Evolutionary conservation across 2,797 vertebrate species (phyloP), one percentile per base, ranked within the genome.

Genomic region (Sebastolobus altivelis): DNA sequence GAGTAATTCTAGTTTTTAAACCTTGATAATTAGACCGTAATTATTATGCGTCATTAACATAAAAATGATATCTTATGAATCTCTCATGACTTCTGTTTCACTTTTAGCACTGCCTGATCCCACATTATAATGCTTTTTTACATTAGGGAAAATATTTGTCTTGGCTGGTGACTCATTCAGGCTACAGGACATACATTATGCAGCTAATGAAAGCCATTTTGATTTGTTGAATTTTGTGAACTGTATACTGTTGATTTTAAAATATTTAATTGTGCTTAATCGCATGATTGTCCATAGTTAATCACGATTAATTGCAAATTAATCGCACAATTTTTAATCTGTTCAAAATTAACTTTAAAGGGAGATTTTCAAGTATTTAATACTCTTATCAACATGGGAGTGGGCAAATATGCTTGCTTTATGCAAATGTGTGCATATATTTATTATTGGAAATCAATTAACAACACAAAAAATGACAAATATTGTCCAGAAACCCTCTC

Each of bases 141-240:
- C 20, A 71, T 72, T 25, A 4, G 37, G 70, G 33, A 40, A 77
- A 75, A 78, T 72, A 60, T 77, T 80, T 72, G 22, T 76, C 56
- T 77, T 71, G 68, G 58, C 56, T 25, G 13, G 56, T 60, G 66
- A 85, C 77, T 85, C 22, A 43, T 66, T 63, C 22, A 37, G 33
- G 31, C n/a, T 46, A 25, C 52, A 82, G 72, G 18, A 55, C 6
- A 7, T 38, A 74, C 31, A 4, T 65, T 18, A 43, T 46, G 25
- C n/a, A 55, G 56, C 60, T 65, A 66, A 79, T 58, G 69, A 75
- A 55, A 63, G 6, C 18, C 70, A 56, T 29, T 58, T 66, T 65
- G 2, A 29, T 62, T 73, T 46, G 37, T 49, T 56, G 3, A 5
- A n/a, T 59, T 61, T 68, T 12, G 5, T 69, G 3, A 71, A 29